Evolutionary conservation across 2,797 vertebrate species (phyloP), one percentile per base, ranked within the genome.

Genomic region (Xiphophorus birchmanni): DNA sequence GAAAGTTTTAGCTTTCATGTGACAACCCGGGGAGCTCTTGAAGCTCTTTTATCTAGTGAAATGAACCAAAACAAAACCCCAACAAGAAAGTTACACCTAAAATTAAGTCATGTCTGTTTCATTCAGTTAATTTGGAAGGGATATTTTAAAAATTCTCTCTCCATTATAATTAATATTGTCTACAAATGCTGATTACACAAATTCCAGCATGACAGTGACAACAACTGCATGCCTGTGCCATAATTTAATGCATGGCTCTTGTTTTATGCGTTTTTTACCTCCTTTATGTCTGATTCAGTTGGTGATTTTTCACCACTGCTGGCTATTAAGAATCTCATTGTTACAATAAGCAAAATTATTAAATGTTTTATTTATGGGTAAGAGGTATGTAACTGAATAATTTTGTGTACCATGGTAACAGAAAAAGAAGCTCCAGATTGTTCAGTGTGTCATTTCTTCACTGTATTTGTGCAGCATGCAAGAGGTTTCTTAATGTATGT

Each of bases 151-250:
- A 60, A 37, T 56, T 80, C 50, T 78, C 67, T 79, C 56, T 44
- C 10, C 72, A 42, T 77, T 54, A 29, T 42, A 56, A 32, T 9
- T n/a, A 35, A 72, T 45, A 35, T 44, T 81, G 35, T 69, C 79
- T 82, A 84, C 54, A 52, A 47, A 71, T 90, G 78, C 90, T 93
- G 91, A 93, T 92, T 91, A 91, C 91, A 93, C 89, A 90, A 84
- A 86, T 44, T 35, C 74, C 82, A 44, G 83, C 86, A 88, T 87
- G 90, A 84, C 84, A 58, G 81, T 79, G 72, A 85, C 74, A 73
- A 76, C 42, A 56, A 67, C 52, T 86, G 87, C 90, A 91, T 88
- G 90, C 77, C 73, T 84, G 52, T 84, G 65, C 52, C 23, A 58
- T 73, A 78, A 73, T 77, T 83, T 67, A 83, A 3, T 71, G 88